Base-by-base conservation (phyloP, 2,888 invertebrate species). In the Bombyx huttoni region DNA sequence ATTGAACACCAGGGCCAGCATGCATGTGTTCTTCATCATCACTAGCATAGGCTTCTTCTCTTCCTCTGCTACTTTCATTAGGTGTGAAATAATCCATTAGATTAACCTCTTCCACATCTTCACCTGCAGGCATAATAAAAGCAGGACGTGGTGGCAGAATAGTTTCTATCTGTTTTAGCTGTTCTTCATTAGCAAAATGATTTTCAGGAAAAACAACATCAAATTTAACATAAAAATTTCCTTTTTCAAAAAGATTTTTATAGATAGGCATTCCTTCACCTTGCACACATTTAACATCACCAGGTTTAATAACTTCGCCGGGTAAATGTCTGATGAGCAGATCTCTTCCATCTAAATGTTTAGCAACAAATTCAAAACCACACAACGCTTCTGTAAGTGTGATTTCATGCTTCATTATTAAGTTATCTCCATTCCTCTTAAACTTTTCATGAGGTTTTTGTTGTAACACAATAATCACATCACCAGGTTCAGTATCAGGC, bases 251-350 rank as follows among this genome's bases (percentile, higher is more conserved):
- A 7, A 96, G 95, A 78, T 94, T 94, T 73, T 93, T 94, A 67
- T 92, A 92, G 46, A 91, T 89, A 1, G 98, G 98, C 97, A 98
- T 98, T 24, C 98, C 98, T 80, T 97, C 96, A 7, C 93, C 94
- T 56, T 89, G 87, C 53, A 98, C 92, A 56, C 93, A 92, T 75
- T 94, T 95, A 3, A 94, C 81, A 69, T 91, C 91, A 75, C 95
- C 95, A 52, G 96, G 96, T 67, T 94, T 93, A 58, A 98, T 91
- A 13, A 98, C 93, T 62, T 94, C 91, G 13, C 97, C 98, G 7
- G 95, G 91, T 51, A 92, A 90, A 64, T 93, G 93, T 74, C 91
- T 92, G 52, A 98, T 90, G 51, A 96, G 88, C 56, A 98, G 84
- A 68, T 94, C 92, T 49, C 97, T 90, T 0, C 95, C 96, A 86